Percentiles rank a stretch among this genome's conserved stretches.
Conservation (phyloP, 1,140 invertebrate species). For the Papilio machaon region DNA sequence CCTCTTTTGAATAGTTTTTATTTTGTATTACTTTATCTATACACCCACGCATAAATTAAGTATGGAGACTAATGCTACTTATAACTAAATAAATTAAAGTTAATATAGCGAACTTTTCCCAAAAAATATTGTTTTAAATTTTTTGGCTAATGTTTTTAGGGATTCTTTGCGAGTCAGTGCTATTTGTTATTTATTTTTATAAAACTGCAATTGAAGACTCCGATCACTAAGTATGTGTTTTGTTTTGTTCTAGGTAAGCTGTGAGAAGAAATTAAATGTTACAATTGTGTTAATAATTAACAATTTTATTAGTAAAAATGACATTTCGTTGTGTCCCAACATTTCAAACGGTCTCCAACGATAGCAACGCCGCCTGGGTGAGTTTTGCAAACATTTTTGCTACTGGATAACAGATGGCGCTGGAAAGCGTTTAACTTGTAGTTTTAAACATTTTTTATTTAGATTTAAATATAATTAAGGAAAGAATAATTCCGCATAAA, state of each 20-base stretch:
- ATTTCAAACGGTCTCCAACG: constrained; percentile 84
- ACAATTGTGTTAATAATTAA: constrained; percentile 56
- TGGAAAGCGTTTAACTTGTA: constrained; percentile 4
- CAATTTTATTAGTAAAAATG: constrained; percentile 70
- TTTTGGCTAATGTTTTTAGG: neutral
- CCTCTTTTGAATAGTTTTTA: neutral
- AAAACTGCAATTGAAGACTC: constrained; percentile 37
- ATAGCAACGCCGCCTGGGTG: constrained; percentile 86
- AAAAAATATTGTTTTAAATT: neutral
- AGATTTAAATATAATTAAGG: neutral
- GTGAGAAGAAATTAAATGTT: constrained; percentile 62
- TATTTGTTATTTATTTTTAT: neutral
- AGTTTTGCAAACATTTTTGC: constrained; percentile 65
- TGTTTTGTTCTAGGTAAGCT: constrained; percentile 79
- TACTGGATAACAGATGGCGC: constrained; percentile 53
- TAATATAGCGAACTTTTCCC: neutral
- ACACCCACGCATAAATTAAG: neutral
- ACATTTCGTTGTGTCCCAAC: constrained; percentile 86
- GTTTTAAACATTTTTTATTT: neutral
- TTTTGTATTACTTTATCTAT: neutral
- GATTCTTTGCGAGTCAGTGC: neutral
- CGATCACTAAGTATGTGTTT: constrained; percentile 74
- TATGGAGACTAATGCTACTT: neutral
- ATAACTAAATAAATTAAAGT: neutral
- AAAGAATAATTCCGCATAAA: neutral